Percentiles rank a stretch among this genome's conserved stretches.
These are phyloP conservation scores for Parapsyche elsis DNA, from an alignment of 1,140 invertebrate species.

Conservation along the genomic window DNA sequence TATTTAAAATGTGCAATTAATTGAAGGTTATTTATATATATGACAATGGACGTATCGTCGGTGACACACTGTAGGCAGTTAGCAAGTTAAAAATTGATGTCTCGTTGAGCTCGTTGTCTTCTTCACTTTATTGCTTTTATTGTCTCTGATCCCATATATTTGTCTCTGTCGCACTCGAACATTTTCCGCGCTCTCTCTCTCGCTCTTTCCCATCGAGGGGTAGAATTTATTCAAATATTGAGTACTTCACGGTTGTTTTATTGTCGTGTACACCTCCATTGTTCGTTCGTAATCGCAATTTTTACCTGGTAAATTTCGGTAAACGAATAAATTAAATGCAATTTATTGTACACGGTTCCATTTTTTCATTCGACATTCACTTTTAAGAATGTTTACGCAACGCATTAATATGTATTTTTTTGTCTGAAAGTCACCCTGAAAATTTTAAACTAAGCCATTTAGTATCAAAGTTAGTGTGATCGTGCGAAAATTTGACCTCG, in stretches of 20 bases:
- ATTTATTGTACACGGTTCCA: no score
- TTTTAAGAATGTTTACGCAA: no score
- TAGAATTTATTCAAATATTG: slow-evolving; percentile 33
- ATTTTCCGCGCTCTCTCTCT: background rate
- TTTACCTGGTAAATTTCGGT: background rate
- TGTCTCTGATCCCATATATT: background rate
- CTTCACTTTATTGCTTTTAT: slow-evolving; percentile 40
- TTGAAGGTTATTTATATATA: background rate
- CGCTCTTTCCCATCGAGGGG: slow-evolving; percentile 11
- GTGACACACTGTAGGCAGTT: slow-evolving; percentile 6
- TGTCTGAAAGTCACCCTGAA: no score
- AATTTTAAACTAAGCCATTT: no score
- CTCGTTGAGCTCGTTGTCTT: slow-evolving; percentile 43
- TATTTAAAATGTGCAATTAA: background rate
- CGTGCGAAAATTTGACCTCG: no score
- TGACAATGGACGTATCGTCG: slow-evolving; percentile 4
- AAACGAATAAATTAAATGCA: no score
- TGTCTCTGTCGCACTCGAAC: slow-evolving; percentile 7
- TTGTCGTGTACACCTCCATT: background rate
- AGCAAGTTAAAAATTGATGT: slow-evolving; percentile 40
- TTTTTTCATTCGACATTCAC: no score
- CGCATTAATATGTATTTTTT: no score
- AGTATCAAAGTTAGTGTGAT: no score
- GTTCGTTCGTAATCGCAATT: background rate
- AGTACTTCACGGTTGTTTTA: slow-evolving; percentile 23